Evolutionary conservation across 2,888 invertebrate species (phyloP), one percentile per base, ranked within the genome.

Genomic region (Bombyx huttoni): DNA sequence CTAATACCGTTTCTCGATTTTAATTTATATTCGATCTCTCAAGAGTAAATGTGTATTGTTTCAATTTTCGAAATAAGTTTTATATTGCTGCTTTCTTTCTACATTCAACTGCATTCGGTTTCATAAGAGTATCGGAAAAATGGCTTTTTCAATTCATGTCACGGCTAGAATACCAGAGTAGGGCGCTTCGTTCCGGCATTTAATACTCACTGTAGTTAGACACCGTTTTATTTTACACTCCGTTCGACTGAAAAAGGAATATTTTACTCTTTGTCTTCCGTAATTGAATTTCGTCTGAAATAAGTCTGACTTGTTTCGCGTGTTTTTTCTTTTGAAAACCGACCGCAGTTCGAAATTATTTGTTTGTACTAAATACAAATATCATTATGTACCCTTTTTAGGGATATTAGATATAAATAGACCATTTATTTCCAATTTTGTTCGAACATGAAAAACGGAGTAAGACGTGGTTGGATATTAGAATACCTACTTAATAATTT

Each of bases 201-300:
- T 63, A 68, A 68, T 67, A 67, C 66, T 60, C 59, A 62, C 66
- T 59, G 63, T 69, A 72, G 72, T 72, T 69, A 73, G 70, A 67
- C 63, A 68, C 65, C 68, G 65, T 75, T 76, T 72, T 73, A 71
- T 75, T 77, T 70, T 66, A 73, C 69, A 67, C 68, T 53, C 58
- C 54, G 59, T 63, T 60, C 57, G 63, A 63, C 58, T 55, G 61
- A 58, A 54, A 61, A 65, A 64, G 63, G 65, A 66, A 73, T 70
- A 72, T 74, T 76, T 75, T 75, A 73, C 72, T 75, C 72, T 75
- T 75, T 76, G 76, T 74, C 70, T 64, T 62, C 62, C 58, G 71
- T 76, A 76, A 77, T 77, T 76, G 77, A 75, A 77, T 77, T 75
- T 74, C 63, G 67, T 70, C 70, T 63, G 68, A 54, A 61, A 60